Conservation (phyloP, 2,797 vertebrate genomes). For the Hippoglossus hippoglossus region DNA sequence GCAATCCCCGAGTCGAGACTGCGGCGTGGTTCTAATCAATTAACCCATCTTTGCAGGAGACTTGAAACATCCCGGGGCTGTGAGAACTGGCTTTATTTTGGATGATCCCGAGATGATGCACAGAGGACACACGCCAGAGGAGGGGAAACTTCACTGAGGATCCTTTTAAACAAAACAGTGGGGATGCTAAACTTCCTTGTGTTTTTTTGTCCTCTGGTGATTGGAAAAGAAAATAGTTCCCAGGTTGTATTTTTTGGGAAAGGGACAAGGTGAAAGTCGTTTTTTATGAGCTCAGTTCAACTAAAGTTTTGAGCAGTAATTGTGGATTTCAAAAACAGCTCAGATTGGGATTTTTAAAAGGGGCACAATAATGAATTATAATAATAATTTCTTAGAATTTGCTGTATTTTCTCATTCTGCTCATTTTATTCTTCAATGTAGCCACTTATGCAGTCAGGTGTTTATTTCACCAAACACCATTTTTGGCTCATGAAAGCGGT, state of each 20-base stretch:
- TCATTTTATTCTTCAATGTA: not conserved
- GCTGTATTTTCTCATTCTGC: not conserved
- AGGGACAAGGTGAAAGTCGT: constrained; percentile 12
- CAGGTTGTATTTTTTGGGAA: constrained; percentile 24
- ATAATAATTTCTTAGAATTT: not conserved
- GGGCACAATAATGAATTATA: not conserved
- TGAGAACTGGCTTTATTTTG: constrained; percentile 71
- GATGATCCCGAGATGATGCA: constrained; percentile 57
- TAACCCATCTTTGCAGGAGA: constrained; percentile 60
- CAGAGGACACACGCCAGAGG: constrained; percentile 51
- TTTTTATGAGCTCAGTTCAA: constrained; percentile 5
- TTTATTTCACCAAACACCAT: no score
- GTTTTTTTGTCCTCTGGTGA: constrained; percentile 11
- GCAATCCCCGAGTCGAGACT: constrained; percentile 50
- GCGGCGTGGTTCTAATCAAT: constrained; percentile 75
- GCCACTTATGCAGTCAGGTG: no score
- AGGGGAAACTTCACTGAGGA: constrained; percentile 44
- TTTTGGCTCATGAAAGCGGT: no score
- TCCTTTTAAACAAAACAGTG: constrained; percentile 58
- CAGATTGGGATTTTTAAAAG: not conserved
- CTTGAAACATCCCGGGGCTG: constrained; percentile 67
- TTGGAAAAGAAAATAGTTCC: constrained; percentile 55
- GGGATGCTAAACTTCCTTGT: constrained; percentile 22
- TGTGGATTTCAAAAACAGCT: constrained; percentile 2
- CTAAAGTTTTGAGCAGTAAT: not conserved